Evolutionary conservation across 2,888 invertebrate genomes (phyloP), one percentile per base, ranked within the genome.

Genomic region (Desoria tigrina): DNA sequence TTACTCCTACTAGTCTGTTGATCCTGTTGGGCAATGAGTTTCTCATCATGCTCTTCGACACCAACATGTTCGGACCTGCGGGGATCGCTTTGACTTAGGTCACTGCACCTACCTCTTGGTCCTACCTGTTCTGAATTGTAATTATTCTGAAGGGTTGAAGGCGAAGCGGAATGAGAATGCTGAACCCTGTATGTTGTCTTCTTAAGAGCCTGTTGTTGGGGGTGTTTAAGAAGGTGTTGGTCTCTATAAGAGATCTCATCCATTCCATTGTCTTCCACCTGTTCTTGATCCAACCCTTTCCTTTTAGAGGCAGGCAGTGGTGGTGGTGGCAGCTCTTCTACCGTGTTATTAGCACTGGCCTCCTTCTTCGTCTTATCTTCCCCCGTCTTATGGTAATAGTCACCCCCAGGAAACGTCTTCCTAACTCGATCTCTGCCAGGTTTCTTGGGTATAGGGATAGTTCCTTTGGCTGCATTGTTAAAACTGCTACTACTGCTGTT

Each of bases 51-150:
- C 24, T 51, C 51, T 2, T 51, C 23, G n/a, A 21, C 53, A 57
- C 58, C 56, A 32, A 37, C 56, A 53, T 28, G 55, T 28, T 65
- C 42, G 14, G 16, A 18, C 4, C 51, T 51, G 4, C 51, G 4
- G 14, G n/a, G n/a, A n/a, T n/a, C 51, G 53, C 37, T 49, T 16
- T 50, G 42, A 64, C 64, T 66, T 71, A 68, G 71, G 71, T 71
- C 71, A 71, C 64, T 71, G 68, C 68, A 71, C 71, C 71, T 71
- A 68, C 65, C 64, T 59, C 21, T 21, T 61, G 62, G 24, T 21
- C 50, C n/a, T 21, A 49, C 54, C 28, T 42, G 27, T 32, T 55
- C 37, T 28, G 2, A 7, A 16, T 32, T 55, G 18, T 14, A 45
- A 45, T 45, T 45, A 45, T 18, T 4, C 45, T 45, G 7, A 53